Evolutionary conservation across 2,113 vertebrate species (phyloP), one percentile per base, ranked within the genome.

Genomic region (Malaclemys terrapin): DNA sequence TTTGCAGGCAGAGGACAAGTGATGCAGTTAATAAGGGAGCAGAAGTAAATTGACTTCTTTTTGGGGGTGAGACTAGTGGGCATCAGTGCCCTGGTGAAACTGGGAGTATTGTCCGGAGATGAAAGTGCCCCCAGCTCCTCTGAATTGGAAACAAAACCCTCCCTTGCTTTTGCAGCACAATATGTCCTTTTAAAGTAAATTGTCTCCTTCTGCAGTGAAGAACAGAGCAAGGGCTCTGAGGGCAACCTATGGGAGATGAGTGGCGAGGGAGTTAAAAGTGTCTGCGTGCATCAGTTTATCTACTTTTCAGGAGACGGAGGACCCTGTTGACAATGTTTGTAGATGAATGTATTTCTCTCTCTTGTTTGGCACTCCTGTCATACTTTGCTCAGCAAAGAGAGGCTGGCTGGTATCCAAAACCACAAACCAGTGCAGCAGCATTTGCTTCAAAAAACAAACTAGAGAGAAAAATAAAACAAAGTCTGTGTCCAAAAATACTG

Each of bases 401-500:
- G 54, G 20, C 87, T 88, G 92, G 20, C 89, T 79, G 80, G 1
- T 85, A 24, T 78, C 72, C 47, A 54, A 6, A 50, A 54, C 53
- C 53, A 13, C n/a, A 59, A 45, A 42, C 80, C 31, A 87, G 65
- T n/a, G 27, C 20, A 4, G 54, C 9, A 31, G 27, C 24, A 35
- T 89, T 93, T 85, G 3, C 4, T 85, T 94, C 76, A 69, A 69
- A 72, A 72, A 38, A 69, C 16, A 69, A n/a, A 69, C 13, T 3
- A 35, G 31, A 57, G 87, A 57, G 56, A 50, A 89, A 85, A 89
- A 76, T 76, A 42, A 27, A 29, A 14, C 75, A 24, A 57, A 42
- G 42, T 6, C 13, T 24, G 0, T 14, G 8, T 27, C 47, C 29
- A 2, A 19, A 53, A 0, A 0, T 54, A 84, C 57, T 75, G 42